Evolutionary conservation across 2,797 vertebrate genomes (phyloP).

Genomic region (Acanthis flammea): DNA sequence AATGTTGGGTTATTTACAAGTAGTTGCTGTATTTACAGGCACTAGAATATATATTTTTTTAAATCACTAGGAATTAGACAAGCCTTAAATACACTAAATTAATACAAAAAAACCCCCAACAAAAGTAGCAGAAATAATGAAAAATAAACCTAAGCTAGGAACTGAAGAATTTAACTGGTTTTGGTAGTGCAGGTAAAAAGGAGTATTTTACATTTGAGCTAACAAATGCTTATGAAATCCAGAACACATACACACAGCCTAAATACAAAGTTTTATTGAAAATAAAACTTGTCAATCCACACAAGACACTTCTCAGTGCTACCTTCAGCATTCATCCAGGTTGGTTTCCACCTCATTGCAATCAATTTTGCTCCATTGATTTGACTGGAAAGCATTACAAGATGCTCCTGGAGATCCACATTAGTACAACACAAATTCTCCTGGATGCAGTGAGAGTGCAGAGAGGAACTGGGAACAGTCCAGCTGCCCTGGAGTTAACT

Average conservation of each 20-base stretch:
- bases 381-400: neutral
- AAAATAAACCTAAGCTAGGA: neutral
- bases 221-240: accelerated
- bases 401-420: neutral
- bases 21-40: neutral
- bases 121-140: neutral
- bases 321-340: neutral
- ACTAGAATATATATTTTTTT: neutral
- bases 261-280: neutral
- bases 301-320: accelerated
- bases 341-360: neutral
- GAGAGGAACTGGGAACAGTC: neutral
- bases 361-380: neutral
- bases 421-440: neutral
- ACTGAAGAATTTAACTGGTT: neutral
- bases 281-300: neutral
- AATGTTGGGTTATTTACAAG: neutral
- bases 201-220: neutral
- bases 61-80: neutral
- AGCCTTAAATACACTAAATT: neutral
- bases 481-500: neutral
- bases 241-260: neutral
- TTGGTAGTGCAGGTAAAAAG: neutral
- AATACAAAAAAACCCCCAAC: neutral
- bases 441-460: accelerated